phyloP scores from a whole-genome alignment of 2,888 invertebrate genomes.

The Proisotoma minuta region DNA sequence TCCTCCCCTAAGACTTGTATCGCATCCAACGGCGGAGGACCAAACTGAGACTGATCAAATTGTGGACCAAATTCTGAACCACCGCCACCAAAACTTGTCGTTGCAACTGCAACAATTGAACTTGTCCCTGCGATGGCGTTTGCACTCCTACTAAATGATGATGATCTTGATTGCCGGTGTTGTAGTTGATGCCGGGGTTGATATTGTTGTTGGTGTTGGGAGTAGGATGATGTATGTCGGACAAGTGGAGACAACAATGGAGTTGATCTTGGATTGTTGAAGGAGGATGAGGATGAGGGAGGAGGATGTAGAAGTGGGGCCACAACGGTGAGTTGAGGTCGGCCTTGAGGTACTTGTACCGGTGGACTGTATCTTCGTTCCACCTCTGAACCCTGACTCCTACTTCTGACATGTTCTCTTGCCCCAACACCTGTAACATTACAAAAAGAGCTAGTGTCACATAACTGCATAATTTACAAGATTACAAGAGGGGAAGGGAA shows the following conservation, averaged over 20 bases:
- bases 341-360: constrained; percentile 13
- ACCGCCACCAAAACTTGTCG: neutral
- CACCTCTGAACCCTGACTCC: neutral
- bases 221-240: constrained; percentile 18
- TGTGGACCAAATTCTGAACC: neutral
- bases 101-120: neutral
- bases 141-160: constrained; percentile 5
- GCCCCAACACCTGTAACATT: neutral
- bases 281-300: neutral
- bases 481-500: no score
- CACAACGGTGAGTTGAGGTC: constrained; percentile 17
- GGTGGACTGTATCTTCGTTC: neutral
- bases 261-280: neutral
- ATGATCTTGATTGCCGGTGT: neutral
- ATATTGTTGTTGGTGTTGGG: constrained; percentile 19
- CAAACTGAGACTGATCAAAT: no score
- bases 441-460: no score
- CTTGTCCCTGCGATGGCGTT: neutral
- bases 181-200: constrained; percentile 21
- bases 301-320: neutral
- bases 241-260: constrained; percentile 9
- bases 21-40: neutral
- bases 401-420: neutral
- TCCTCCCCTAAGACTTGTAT: neutral
- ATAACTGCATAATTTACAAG: no score